Percentiles rank a stretch among this genome's conserved stretches.
phyloP scores from a whole-genome alignment of 2,888 invertebrate species.

The Leptinotarsa haldemani region DNA sequence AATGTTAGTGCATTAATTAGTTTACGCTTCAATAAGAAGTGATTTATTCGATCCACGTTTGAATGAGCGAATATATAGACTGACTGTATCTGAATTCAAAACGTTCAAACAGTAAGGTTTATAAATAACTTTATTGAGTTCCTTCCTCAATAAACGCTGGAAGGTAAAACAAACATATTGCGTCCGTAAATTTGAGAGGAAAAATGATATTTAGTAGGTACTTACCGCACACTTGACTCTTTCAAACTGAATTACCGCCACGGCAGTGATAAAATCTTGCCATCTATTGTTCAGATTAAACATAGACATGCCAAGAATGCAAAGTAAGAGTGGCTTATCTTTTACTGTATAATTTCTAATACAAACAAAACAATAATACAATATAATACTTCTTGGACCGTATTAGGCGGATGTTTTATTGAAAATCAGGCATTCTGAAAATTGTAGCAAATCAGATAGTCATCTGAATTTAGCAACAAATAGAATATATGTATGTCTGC shows the following conservation, averaged over 20 bases:
- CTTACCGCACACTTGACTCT: background rate
- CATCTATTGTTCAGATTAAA: slow-evolving; percentile 4
- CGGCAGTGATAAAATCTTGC: background rate
- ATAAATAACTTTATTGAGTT: slow-evolving; percentile 47
- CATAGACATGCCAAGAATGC: background rate
- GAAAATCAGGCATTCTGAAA: too few relatives aligned
- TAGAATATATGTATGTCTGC: too few relatives aligned
- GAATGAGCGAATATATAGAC: slow-evolving; percentile 38
- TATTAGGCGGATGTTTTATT: too few relatives aligned
- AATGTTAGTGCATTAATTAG: slow-evolving; percentile 4
- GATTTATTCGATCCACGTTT: slow-evolving; percentile 26
- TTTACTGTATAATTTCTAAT: too few relatives aligned
- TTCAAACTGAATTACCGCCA: slow-evolving; percentile 10
- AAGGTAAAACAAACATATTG: slow-evolving; percentile 15
- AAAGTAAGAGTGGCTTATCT: background rate
- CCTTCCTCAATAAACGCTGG: slow-evolving; percentile 31
- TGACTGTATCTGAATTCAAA: slow-evolving; percentile 41
- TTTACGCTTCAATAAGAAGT: slow-evolving; percentile 8
- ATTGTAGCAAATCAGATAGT: too few relatives aligned
- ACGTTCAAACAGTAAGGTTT: slow-evolving; percentile 36
- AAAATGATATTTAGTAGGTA: background rate
- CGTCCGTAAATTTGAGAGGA: slow-evolving; percentile 1
- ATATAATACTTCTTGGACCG: too few relatives aligned
- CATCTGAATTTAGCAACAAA: too few relatives aligned
- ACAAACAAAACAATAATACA: too few relatives aligned